A percentile compares a stretch with the other conserved stretches of the same genome.
phyloP scores from a whole-genome alignment of 2,797 vertebrate genomes.

The Spheniscus humboldti region DNA sequence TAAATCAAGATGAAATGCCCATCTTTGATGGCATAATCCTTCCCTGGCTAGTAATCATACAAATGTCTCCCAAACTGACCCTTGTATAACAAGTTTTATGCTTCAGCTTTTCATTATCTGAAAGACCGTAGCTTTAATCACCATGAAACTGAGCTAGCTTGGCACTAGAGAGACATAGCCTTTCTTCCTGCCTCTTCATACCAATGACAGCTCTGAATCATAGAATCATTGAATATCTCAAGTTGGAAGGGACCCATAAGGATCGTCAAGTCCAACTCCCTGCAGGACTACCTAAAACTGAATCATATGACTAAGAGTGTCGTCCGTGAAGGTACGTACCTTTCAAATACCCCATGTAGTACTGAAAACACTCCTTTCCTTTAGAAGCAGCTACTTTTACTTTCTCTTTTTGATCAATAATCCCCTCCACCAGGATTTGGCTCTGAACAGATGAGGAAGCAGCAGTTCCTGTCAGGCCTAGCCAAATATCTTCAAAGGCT shows the following conservation, averaged over 20 bases:
- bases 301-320: fast-evolving
- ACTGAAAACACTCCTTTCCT: constrained; percentile 74
- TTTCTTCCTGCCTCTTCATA: background rate
- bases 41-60: background rate
- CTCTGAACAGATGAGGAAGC: constrained; percentile 62
- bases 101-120: background rate
- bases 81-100: background rate
- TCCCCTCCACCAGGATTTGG: constrained; percentile 73
- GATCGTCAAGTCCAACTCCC: background rate
- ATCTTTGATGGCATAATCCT: background rate
- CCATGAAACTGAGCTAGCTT: background rate
- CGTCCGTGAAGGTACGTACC: constrained; percentile 53
- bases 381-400: constrained; percentile 73
- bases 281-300: background rate
- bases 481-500: constrained; percentile 75
- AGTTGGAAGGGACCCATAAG: background rate
- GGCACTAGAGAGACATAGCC: background rate
- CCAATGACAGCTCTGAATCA: background rate
- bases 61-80: background rate
- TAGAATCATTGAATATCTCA: background rate
- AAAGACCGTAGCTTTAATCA: background rate
- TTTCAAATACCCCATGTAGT: constrained; percentile 68
- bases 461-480: constrained; percentile 71
- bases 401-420: constrained; percentile 71
- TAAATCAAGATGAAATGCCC: background rate